A percentile compares a stretch with the other conserved stretches of the same genome.
Conservation (phyloP, 2,113 vertebrate genomes). For the Pelodiscus sinensis region DNA sequence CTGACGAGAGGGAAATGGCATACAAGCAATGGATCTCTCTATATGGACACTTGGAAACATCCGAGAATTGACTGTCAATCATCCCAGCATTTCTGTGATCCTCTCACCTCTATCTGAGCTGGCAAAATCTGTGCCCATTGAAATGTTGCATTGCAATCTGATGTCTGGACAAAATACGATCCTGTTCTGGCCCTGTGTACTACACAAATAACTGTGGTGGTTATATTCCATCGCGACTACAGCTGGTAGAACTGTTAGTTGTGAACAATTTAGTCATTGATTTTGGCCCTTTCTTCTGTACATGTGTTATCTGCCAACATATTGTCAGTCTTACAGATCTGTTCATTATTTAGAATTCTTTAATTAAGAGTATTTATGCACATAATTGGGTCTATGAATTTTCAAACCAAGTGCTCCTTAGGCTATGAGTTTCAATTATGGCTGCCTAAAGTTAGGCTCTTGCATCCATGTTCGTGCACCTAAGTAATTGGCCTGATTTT, state of each 20-base stretch:
- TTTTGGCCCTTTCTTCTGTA: background rate
- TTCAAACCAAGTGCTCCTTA: background rate
- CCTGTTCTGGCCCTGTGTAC: background rate
- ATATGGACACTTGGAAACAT: slow-evolving; percentile 64
- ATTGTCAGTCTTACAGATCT: slow-evolving; percentile 36
- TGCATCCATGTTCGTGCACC: background rate
- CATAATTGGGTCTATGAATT: background rate
- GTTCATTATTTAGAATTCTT: slow-evolving; percentile 62
- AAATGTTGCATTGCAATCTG: background rate
- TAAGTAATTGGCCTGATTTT: slow-evolving; percentile 30
- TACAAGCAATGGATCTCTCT: slow-evolving; percentile 72
- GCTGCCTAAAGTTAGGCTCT: background rate
- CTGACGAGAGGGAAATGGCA: slow-evolving; percentile 49
- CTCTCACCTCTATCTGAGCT: background rate
- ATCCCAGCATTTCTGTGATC: background rate
- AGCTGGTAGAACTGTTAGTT: background rate
- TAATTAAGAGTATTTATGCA: slow-evolving; percentile 28
- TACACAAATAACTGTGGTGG: background rate
- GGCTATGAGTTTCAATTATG: background rate
- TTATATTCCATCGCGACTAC: background rate
- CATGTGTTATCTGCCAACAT: background rate
- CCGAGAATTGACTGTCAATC: background rate
- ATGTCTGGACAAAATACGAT: background rate
- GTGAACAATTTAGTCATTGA: background rate
- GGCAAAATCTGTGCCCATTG: background rate